These are phyloP conservation scores for Graphium colonna DNA, from an alignment of 2,888 invertebrate genomes.

Conservation along the genomic window DNA sequence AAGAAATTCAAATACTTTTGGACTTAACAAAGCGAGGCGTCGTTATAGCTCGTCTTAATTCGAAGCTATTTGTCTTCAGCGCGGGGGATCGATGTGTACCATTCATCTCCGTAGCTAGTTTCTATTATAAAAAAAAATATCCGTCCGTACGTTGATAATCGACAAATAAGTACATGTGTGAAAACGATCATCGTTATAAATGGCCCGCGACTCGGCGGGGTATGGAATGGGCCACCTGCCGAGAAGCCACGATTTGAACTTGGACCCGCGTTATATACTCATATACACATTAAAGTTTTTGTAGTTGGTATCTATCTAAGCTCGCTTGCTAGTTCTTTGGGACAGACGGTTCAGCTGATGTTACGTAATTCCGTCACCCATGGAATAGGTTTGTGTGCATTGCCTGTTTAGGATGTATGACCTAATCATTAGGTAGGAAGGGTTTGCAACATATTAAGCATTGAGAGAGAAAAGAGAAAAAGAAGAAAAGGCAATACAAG, in stretches of 20 bases:
- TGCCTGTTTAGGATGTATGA: too few species aligned
- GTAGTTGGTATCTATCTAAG: constrained; percentile 1
- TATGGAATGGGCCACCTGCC: constrained; percentile 18
- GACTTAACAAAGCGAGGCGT: background rate
- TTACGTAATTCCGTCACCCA: too few species aligned
- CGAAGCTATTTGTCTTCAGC: background rate
- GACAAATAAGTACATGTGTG: constrained; percentile 5
- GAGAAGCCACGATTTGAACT: constrained; percentile 22
- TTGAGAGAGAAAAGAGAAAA: too few species aligned
- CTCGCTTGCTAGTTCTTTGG: too few species aligned
- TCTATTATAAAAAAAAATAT: background rate
- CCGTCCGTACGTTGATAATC: background rate
- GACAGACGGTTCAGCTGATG: too few species aligned
- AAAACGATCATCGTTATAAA: constrained; percentile 14
- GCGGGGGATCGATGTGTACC: background rate
- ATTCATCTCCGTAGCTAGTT: background rate
- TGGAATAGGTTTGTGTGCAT: too few species aligned
- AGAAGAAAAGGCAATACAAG: too few species aligned
- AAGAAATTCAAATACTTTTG: background rate
- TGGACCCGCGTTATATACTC: constrained; percentile 7
- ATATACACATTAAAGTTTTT: constrained; percentile 1
- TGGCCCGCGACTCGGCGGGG: background rate
- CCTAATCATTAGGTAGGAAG: too few species aligned
- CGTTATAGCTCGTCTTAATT: background rate
- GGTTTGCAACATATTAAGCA: too few species aligned